Evolutionary conservation across 2,888 invertebrate genomes (phyloP).

Genomic region (Tyria jacobaeae): DNA sequence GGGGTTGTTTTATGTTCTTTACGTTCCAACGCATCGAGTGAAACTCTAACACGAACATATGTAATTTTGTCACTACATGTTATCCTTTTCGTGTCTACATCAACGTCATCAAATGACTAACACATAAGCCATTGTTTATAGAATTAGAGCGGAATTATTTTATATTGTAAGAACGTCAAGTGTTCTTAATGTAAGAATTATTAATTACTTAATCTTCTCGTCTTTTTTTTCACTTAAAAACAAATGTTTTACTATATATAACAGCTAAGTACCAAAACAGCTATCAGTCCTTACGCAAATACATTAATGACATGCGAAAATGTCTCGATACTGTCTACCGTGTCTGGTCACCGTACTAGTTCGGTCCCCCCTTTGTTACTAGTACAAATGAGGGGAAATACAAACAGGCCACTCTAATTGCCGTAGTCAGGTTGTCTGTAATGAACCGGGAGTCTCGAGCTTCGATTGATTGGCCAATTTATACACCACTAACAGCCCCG

Average conservation of each 20-base stretch:
- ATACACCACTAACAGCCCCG: conserved; percentile 62
- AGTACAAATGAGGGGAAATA: conserved; percentile 32
- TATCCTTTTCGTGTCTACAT: not conserved
- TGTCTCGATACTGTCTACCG: not conserved
- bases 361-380: conserved; percentile 27
- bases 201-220: not conserved
- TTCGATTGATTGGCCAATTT: conserved; percentile 79
- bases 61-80: too few relatives aligned
- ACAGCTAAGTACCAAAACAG: not conserved
- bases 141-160: not conserved
- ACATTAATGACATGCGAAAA: not conserved
- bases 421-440: conserved; percentile 63
- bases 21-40: too few relatives aligned
- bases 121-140: not conserved
- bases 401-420: conserved; percentile 65
- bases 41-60: too few relatives aligned
- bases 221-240: not conserved
- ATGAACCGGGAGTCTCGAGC: conserved; percentile 51
- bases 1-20: not conserved
- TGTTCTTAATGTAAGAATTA: not conserved
- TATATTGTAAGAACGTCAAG: not conserved
- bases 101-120: not conserved
- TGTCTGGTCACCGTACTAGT: conserved; percentile 11
- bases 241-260: not conserved
- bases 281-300: not conserved